Percentiles rank a stretch among this genome's conserved stretches.
Conservation (phyloP, 2,113 vertebrate genomes). For the Hystrix brachyura region DNA sequence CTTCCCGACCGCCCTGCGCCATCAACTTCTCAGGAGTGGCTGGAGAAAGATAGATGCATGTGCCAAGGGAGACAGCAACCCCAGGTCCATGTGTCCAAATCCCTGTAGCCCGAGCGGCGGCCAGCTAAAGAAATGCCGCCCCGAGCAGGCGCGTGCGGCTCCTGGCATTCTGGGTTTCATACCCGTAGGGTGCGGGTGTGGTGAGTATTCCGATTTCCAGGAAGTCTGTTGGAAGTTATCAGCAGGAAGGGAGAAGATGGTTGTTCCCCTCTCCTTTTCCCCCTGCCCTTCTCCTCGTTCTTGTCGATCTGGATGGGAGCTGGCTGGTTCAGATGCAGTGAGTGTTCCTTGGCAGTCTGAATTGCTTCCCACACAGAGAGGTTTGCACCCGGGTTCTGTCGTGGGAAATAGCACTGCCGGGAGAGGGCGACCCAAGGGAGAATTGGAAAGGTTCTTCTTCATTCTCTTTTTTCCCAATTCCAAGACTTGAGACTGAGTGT, state of each 20-base stretch:
- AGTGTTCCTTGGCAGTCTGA: slow-evolving; percentile 29
- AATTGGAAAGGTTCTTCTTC: slow-evolving; percentile 59
- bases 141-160: slow-evolving; percentile 78
- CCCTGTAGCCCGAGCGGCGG: slow-evolving; percentile 76
- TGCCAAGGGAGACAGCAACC: slow-evolving; percentile 79
- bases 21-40: slow-evolving; percentile 87
- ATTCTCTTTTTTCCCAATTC: slow-evolving; percentile 7
- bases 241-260: slow-evolving; percentile 63
- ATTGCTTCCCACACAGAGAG: slow-evolving; percentile 55
- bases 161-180: slow-evolving; percentile 87
- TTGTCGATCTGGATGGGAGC: slow-evolving; percentile 53
- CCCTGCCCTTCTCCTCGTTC: slow-evolving; percentile 61
- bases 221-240: slow-evolving; percentile 85
- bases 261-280: neutral
- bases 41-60: slow-evolving; percentile 83
- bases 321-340: slow-evolving; percentile 46
- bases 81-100: slow-evolving; percentile 77
- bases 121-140: slow-evolving; percentile 76
- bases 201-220: slow-evolving; percentile 89
- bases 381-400: slow-evolving; percentile 62
- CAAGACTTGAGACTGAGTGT: slow-evolving; percentile 51
- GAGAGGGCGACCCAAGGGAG: slow-evolving; percentile 48
- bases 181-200: slow-evolving; percentile 86
- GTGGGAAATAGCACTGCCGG: slow-evolving; percentile 39
- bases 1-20: slow-evolving; percentile 86